Percentiles rank a stretch among this genome's conserved stretches.
Evolutionary conservation across 2,113 vertebrate genomes (phyloP).

Genomic region (Monopterus albus): DNA sequence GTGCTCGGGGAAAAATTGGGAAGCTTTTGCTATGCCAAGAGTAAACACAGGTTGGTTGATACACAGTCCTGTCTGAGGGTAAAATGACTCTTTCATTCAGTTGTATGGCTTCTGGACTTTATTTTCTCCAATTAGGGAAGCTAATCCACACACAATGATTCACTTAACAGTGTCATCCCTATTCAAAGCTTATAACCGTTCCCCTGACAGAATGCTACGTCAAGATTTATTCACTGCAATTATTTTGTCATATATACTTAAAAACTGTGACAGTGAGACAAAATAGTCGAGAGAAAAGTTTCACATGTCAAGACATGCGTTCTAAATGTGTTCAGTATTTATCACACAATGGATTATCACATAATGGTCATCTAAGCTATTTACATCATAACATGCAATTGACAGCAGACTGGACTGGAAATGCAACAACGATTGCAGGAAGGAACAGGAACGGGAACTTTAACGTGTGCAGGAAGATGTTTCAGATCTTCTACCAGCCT

Average conservation of each 20-base stretch:
- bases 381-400: too few relatives aligned
- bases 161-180: conserved; percentile 24
- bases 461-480: too few relatives aligned
- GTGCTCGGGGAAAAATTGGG: conserved; percentile 1
- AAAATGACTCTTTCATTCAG: conserved; percentile 45
- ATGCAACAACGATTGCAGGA: too few relatives aligned
- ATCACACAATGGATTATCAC: too few relatives aligned
- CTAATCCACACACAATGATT: conserved; percentile 35
- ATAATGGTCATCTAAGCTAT: too few relatives aligned
- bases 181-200: conserved; percentile 27
- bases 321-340: conserved; percentile 28
- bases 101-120: conserved; percentile 32
- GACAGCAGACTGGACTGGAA: too few relatives aligned
- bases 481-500: too few relatives aligned
- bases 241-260: conserved; percentile 51
- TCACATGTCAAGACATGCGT: conserved; percentile 41
- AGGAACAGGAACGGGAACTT: too few relatives aligned
- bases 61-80: conserved; percentile 22
- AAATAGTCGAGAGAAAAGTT: too few relatives aligned
- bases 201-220: conserved; percentile 31
- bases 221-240: conserved; percentile 47
- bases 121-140: conserved; percentile 41
- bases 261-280: conserved; percentile 1
- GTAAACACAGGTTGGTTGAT: conserved; percentile 36
- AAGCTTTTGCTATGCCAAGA: conserved; percentile 25